Conservation (phyloP, 2,113 vertebrate species). For the Tor tambroides region DNA sequence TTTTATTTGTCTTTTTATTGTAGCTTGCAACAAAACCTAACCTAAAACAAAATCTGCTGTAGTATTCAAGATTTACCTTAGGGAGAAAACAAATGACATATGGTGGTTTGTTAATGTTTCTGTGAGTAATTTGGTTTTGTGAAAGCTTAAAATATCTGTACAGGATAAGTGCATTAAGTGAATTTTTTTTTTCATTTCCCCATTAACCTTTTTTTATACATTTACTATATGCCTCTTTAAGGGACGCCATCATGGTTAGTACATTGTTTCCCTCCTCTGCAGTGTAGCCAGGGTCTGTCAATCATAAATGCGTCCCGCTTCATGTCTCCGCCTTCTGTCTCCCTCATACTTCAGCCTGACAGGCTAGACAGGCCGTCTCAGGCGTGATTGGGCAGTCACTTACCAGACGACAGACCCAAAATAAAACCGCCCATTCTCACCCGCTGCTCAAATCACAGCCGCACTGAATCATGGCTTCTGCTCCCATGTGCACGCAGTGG, state of each 20-base stretch:
- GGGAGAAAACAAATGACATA: background rate
- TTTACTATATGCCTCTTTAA: background rate
- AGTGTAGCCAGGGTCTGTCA: slow-evolving; percentile 59
- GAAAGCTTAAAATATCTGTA: background rate
- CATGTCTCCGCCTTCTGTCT: slow-evolving; percentile 69
- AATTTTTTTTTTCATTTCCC: background rate
- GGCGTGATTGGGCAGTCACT: slow-evolving; percentile 70
- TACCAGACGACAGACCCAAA: slow-evolving; percentile 54
- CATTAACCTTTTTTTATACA: background rate
- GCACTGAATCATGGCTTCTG: slow-evolving; percentile 59
- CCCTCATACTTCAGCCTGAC: slow-evolving; percentile 70
- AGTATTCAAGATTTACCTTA: background rate
- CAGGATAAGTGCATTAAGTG: background rate
- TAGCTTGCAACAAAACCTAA: background rate
- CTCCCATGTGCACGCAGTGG: background rate
- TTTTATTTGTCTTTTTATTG: too few species aligned
- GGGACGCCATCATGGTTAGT: background rate
- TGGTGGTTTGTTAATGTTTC: background rate
- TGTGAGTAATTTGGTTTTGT: background rate
- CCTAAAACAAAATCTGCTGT: background rate
- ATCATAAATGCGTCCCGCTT: slow-evolving; percentile 66
- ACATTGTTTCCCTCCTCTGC: background rate
- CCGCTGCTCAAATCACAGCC: slow-evolving; percentile 61
- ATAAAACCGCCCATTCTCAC: slow-evolving; percentile 64
- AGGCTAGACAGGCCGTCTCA: slow-evolving; percentile 65